These are phyloP conservation scores for Dioctria linearis DNA, from an alignment of 2,888 invertebrate genomes.

Conservation along the genomic window DNA sequence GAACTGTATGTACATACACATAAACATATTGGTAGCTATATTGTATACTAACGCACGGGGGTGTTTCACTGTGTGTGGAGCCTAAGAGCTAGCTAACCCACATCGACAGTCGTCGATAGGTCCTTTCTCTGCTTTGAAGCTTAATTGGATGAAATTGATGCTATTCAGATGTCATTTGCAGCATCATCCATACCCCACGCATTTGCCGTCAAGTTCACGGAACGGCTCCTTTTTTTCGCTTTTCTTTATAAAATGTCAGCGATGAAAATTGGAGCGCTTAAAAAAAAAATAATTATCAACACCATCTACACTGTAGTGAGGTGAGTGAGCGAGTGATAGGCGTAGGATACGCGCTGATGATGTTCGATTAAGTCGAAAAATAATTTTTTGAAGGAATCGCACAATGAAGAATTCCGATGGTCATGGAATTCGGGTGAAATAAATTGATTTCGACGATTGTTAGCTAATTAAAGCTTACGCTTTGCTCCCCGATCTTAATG, in stretches of 20 bases:
- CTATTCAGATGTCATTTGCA: conserved; percentile 59
- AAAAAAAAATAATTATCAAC: conserved; percentile 17
- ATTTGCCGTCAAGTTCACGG: conserved; percentile 13
- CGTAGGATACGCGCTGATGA: background rate
- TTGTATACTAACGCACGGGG: no score
- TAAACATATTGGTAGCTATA: no score
- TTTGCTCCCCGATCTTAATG: no score
- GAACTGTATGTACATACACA: no score
- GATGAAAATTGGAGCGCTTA: conserved; percentile 15
- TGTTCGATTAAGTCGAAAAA: conserved; percentile 19
- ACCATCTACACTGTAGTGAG: background rate
- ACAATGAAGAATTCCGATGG: background rate
- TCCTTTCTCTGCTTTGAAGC: conserved; percentile 51
- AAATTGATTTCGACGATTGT: background rate
- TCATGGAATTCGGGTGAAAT: background rate
- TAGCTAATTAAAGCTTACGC: background rate
- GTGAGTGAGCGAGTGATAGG: background rate
- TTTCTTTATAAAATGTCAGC: conserved; percentile 19
- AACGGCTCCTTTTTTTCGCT: conserved; percentile 22
- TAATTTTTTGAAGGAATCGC: conserved; percentile 2
- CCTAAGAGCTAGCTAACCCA: conserved; percentile 20
- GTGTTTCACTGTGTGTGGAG: background rate
- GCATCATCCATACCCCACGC: conserved; percentile 40
- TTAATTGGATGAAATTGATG: conserved; percentile 60
- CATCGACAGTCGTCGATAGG: conserved; percentile 27